Percentiles rank a stretch among this genome's conserved stretches.
Conservation (phyloP, 1,140 invertebrate genomes). For the Dendroctonus valens region DNA sequence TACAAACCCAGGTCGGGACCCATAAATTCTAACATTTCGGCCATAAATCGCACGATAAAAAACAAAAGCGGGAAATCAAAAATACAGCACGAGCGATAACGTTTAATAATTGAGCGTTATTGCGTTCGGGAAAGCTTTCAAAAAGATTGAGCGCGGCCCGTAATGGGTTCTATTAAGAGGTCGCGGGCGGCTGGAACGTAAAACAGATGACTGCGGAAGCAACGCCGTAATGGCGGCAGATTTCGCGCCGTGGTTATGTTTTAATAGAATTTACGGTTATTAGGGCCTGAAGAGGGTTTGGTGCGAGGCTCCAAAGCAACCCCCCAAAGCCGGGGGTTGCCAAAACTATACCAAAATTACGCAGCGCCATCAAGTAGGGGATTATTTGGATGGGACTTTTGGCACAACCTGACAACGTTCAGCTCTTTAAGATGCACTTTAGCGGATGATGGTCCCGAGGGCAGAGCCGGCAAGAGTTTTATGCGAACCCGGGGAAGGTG, state of each 20-base stretch:
- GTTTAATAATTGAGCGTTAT: slow-evolving; percentile 52
- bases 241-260: slow-evolving; percentile 53
- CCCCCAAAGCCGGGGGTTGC: too few species aligned
- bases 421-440: slow-evolving; percentile 10
- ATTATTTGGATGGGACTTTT: neutral
- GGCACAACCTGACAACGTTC: neutral
- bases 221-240: slow-evolving; percentile 53
- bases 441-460: neutral
- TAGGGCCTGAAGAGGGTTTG: slow-evolving; percentile 42
- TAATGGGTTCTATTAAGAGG: slow-evolving; percentile 44
- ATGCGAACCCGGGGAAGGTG: slow-evolving; percentile 4
- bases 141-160: slow-evolving; percentile 49
- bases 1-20: neutral
- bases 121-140: slow-evolving; percentile 49
- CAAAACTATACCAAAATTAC: too few species aligned
- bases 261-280: slow-evolving; percentile 56
- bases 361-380: too few species aligned
- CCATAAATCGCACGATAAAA: slow-evolving; percentile 41
- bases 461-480: slow-evolving; percentile 1
- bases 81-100: slow-evolving; percentile 50
- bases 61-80: slow-evolving; percentile 47
- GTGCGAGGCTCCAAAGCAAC: neutral
- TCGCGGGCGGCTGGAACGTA: slow-evolving; percentile 37
- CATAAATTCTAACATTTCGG: slow-evolving; percentile 14
- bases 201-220: slow-evolving; percentile 50